These are phyloP conservation scores for Bufo bufo DNA, from an alignment of 2,113 vertebrate species.

Conservation along the genomic window DNA sequence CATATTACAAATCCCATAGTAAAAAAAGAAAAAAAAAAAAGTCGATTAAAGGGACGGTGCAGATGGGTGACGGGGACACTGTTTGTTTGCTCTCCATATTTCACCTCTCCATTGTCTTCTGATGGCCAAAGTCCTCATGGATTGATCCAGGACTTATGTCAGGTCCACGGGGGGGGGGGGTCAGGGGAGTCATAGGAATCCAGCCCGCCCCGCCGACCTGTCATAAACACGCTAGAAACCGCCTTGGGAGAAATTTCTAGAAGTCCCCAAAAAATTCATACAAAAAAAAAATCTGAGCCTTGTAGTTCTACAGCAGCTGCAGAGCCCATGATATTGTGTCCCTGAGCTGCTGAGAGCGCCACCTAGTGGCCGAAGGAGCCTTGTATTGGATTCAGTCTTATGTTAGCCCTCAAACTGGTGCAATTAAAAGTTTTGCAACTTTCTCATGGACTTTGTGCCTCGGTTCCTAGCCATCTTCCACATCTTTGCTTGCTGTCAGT, in stretches of 20 bases:
- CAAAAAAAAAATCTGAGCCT: neutral
- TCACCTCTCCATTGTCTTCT: neutral
- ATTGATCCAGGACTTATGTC: neutral
- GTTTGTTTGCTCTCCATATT: neutral
- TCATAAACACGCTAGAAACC: neutral
- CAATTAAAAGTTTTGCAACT: too few species aligned
- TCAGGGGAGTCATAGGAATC: too few species aligned
- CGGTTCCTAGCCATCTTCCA: neutral
- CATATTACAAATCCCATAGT: too few species aligned
- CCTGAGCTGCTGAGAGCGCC: neutral
- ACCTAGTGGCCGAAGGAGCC: neutral
- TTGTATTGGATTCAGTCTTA: neutral
- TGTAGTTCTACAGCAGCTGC: neutral
- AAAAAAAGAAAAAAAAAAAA: too few species aligned
- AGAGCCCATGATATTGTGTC: neutral
- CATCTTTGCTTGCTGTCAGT: neutral
- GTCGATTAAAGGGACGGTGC: too few species aligned
- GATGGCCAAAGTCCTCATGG: neutral
- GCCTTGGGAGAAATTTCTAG: neutral
- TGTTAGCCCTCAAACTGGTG: neutral
- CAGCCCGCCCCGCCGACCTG: neutral
- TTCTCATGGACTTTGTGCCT: too few species aligned
- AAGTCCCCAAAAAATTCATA: neutral
- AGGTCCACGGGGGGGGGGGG: neutral
- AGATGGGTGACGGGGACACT: too few species aligned